Evolutionary conservation across 1,140 invertebrate genomes (phyloP), one percentile per base, ranked within the genome.

Genomic region (Oscheius sp.): DNA sequence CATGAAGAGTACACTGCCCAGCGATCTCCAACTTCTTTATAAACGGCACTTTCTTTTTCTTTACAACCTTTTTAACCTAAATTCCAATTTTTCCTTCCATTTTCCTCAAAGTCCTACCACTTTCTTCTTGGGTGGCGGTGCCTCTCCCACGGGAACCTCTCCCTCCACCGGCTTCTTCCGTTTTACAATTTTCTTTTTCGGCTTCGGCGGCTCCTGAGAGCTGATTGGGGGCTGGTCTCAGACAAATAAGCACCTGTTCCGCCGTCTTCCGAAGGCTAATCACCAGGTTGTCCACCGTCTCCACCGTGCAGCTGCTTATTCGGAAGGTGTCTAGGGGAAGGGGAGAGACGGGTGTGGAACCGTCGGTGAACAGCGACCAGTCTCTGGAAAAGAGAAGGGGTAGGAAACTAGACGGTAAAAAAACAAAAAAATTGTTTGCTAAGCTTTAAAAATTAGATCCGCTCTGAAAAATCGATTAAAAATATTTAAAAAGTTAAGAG

Each of bases 1-100:
- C 68, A 35, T 64, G 59, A 38, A 75, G 67, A 15, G 62, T 64
- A 49, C 73, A 75, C 55, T 75, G 73, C 7, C 73, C 73, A 46
- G 68, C 73, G 15, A 75, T 32, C 35, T 75, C 73, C 1, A 75
- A 32, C 23, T 65, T 64, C 36, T 72, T 70, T 20, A 75, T 75
- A 23, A 42, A 70, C 3, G 38, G 29, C 7, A 65, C 23, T 32
- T 70, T 65, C 46, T 55, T 64, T 26, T 72, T 69, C 45, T 72
- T 72, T 2, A 73, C 42, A 10, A 73, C 45, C 46, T 73, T 72
- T 23, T 63, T 72, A 3, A 71, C 49, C 49, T 55, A 23, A 23
- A 23, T 13, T 55, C 15, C 7, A 20, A 55, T 4, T 13, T 13
- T n/a, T 55, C 7, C 7, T 23, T 23, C 7, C 38, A 10, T n/a